These are phyloP conservation scores for Tetraodon nigroviridis DNA, from an alignment of 2,113 vertebrate genomes.

Conservation along the genomic window DNA sequence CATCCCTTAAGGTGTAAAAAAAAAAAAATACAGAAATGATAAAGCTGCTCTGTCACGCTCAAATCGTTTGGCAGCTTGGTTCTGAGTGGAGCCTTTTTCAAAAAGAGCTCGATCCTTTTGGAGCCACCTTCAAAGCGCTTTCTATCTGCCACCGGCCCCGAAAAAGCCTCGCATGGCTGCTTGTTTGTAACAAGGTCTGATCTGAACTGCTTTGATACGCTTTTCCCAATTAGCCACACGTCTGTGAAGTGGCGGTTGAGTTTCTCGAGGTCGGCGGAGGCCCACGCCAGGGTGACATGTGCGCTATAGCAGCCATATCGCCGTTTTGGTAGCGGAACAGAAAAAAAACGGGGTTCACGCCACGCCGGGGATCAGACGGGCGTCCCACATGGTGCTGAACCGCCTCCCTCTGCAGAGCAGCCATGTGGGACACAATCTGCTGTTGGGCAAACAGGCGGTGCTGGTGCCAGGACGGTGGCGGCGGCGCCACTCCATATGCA, in stretches of 20 bases:
- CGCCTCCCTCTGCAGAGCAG: conserved; percentile 31
- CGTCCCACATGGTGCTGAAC: conserved; percentile 27
- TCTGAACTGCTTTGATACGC: conserved; percentile 36
- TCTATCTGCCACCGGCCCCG: conserved; percentile 25
- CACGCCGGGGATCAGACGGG: conserved; percentile 41
- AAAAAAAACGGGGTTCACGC: conserved; percentile 33
- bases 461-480: conserved; percentile 61
- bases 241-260: conserved; percentile 61
- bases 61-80: conserved; percentile 49
- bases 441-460: conserved; percentile 25
- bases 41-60: conserved; percentile 32
- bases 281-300: conserved; percentile 39
- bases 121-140: conserved; percentile 59
- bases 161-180: conserved; percentile 27
- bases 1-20: neutral
- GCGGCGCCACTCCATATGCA: conserved; percentile 32
- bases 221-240: conserved; percentile 47
- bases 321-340: conserved; percentile 57
- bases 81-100: conserved; percentile 34
- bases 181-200: conserved; percentile 47
- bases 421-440: conserved; percentile 72
- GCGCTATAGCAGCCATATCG: conserved; percentile 41
- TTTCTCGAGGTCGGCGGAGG: conserved; percentile 14
- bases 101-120: conserved; percentile 40
- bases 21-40: conserved; percentile 29